Conservation (phyloP, 2,888 invertebrate species). For the Cheilosia vernalis region DNA sequence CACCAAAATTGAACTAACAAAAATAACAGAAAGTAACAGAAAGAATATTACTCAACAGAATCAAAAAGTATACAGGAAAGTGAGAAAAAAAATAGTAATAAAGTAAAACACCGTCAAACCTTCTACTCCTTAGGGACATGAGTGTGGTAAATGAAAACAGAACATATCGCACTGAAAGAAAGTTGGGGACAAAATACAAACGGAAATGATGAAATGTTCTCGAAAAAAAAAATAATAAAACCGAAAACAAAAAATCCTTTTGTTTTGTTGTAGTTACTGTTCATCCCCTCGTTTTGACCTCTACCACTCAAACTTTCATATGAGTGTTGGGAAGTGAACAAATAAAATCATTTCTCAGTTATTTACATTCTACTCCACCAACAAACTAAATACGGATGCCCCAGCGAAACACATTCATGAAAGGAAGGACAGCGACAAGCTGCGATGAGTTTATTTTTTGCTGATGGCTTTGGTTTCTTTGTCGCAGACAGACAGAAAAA, state of each 20-base stretch:
- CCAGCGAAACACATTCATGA: slow-evolving; percentile 18
- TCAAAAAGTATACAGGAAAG: slow-evolving; percentile 28
- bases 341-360: slow-evolving; percentile 34
- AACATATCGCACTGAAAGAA: slow-evolving; percentile 43
- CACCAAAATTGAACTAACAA: slow-evolving; percentile 48
- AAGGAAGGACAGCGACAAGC: slow-evolving; percentile 52
- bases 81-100: slow-evolving; percentile 30
- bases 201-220: slow-evolving; percentile 47
- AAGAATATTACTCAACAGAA: slow-evolving; percentile 39
- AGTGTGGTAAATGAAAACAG: slow-evolving; percentile 55
- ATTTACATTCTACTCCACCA: slow-evolving; percentile 39
- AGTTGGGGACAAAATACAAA: slow-evolving; percentile 28
- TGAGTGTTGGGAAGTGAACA: background rate
- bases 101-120: slow-evolving; percentile 21
- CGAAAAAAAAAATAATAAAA: slow-evolving; percentile 15
- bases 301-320: slow-evolving; percentile 29
- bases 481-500: slow-evolving; percentile 21
- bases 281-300: slow-evolving; percentile 15
- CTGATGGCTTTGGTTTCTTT: slow-evolving; percentile 5
- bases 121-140: slow-evolving; percentile 59
- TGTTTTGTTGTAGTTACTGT: slow-evolving; percentile 2
- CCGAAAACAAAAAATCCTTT: slow-evolving; percentile 3
- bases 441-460: slow-evolving; percentile 44
- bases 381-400: slow-evolving; percentile 24
- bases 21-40: slow-evolving; percentile 26